Conservation (phyloP, 2,113 vertebrate genomes). For the Anoura caudifer region DNA sequence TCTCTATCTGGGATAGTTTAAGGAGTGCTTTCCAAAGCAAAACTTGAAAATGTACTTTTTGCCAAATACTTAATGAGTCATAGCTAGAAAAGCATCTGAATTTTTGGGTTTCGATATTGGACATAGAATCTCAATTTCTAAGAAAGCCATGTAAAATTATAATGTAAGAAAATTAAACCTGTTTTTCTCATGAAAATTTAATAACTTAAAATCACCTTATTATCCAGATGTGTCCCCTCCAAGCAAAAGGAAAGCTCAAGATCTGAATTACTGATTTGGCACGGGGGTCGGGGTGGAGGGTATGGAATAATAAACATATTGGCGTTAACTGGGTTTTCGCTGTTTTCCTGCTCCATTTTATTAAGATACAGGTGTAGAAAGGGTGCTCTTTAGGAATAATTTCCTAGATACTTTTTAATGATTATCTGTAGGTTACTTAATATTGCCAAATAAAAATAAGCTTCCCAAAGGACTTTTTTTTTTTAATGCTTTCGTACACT, state of each 20-base stretch:
- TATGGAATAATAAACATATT: not conserved
- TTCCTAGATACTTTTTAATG: not conserved
- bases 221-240: not conserved
- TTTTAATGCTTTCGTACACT: not conserved
- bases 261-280: not conserved
- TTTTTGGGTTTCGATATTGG: not conserved
- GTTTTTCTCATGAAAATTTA: not conserved
- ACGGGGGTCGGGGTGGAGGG: rapidly evolving
- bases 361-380: not conserved
- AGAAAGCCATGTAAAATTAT: not conserved
- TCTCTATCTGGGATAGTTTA: not conserved
- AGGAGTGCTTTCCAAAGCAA: not conserved
- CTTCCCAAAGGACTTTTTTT: not conserved
- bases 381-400: not conserved
- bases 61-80: not conserved
- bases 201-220: not conserved
- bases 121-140: not conserved
- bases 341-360: not conserved
- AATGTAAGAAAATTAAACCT: not conserved
- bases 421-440: not conserved
- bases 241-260: not conserved
- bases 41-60: slow-evolving; percentile 5
- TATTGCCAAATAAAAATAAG: not conserved
- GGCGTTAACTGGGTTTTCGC: not conserved
- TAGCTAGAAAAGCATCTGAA: not conserved